Percentiles rank a stretch among this genome's conserved stretches.
Conservation (phyloP, 2,113 vertebrate species). For the Sphyrna mokarran region DNA sequence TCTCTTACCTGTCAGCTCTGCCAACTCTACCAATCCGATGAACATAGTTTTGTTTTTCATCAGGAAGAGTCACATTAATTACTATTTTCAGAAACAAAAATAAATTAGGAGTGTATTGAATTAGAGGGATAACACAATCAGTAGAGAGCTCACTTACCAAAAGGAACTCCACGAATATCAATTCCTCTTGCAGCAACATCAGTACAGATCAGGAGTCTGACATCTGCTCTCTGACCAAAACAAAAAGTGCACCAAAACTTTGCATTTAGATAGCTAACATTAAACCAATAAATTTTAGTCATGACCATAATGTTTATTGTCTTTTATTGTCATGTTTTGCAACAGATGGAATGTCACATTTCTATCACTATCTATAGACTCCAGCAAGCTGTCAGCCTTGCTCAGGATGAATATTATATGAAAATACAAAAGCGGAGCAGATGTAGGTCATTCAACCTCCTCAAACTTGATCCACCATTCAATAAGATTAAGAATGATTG, state of each 20-base stretch:
- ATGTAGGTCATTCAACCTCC: no score
- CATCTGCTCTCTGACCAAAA: slow-evolving; percentile 73
- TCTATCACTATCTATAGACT: not conserved
- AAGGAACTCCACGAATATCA: slow-evolving; percentile 86
- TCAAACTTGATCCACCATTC: no score
- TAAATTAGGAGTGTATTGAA: not conserved
- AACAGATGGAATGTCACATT: not conserved
- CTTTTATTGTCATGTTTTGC: not conserved
- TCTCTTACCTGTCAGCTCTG: slow-evolving; percentile 79
- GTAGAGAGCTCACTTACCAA: slow-evolving; percentile 61
- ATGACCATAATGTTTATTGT: not conserved
- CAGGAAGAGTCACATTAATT: slow-evolving; percentile 93
- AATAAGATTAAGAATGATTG: not conserved
- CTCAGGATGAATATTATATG: not conserved
- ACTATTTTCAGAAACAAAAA: slow-evolving; percentile 55
- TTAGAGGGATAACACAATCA: not conserved
- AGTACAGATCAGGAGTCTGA: slow-evolving; percentile 87
- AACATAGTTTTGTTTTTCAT: slow-evolving; percentile 97
- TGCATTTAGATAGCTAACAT: not conserved
- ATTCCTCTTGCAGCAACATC: slow-evolving; percentile 97
- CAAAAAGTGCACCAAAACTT: not conserved
- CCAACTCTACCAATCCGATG: slow-evolving; percentile 95
- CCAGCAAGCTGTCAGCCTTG: not conserved
- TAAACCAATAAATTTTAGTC: not conserved
- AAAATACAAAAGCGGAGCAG: no score